Evolutionary conservation across 2,113 vertebrate species (phyloP).

Genomic region (Psilopogon haemacephalus): DNA sequence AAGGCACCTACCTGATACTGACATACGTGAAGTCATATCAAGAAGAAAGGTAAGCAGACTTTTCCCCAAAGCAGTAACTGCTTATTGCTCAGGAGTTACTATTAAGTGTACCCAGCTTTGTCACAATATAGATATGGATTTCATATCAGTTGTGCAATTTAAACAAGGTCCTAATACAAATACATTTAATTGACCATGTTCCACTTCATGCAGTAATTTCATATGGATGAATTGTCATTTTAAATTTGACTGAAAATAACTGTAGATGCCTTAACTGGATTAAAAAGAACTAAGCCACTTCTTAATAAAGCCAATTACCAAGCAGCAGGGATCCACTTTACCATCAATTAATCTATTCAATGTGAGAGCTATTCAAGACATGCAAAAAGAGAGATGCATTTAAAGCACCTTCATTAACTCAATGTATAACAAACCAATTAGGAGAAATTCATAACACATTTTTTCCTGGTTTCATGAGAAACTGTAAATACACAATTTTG

Average conservation of each 20-base stretch:
- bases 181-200: slow-evolving; percentile 42
- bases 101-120: not conserved
- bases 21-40: not conserved
- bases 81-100: not conserved
- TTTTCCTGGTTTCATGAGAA: not conserved
- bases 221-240: slow-evolving; percentile 58
- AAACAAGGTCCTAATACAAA: slow-evolving; percentile 8
- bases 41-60: not conserved
- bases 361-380: slow-evolving; percentile 31
- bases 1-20: not conserved
- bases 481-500: not conserved
- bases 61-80: not conserved
- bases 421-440: not conserved
- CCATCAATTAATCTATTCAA: slow-evolving; percentile 57
- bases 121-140: not conserved
- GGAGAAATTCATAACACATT: not conserved
- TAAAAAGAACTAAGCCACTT: slow-evolving; percentile 56
- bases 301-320: slow-evolving; percentile 65
- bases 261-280: slow-evolving; percentile 67
- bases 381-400: not conserved
- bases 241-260: slow-evolving; percentile 69
- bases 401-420: slow-evolving; percentile 47
- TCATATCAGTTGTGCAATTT: not conserved
- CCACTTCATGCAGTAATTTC: slow-evolving; percentile 19
- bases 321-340: slow-evolving; percentile 61